phyloP scores from a whole-genome alignment of 2,888 invertebrate species.

The Neelides folsomi region DNA sequence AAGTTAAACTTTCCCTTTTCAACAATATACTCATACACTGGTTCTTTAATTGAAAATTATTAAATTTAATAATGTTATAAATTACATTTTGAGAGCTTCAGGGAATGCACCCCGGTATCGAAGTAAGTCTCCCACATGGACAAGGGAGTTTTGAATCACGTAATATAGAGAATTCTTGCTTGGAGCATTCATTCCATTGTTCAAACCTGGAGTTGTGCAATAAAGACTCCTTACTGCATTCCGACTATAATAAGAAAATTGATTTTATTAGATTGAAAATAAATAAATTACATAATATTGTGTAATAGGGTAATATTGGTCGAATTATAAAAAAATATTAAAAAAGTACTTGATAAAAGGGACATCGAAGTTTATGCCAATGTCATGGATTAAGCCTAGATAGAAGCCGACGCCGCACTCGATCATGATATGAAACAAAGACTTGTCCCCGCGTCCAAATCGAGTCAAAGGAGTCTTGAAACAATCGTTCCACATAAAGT shows the following conservation, averaged over 20 bases:
- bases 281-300: not conserved
- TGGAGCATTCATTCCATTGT: conserved; percentile 15
- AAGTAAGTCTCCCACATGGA: conserved; percentile 75
- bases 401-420: conserved; percentile 32
- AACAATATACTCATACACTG: not conserved
- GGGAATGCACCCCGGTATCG: conserved; percentile 68
- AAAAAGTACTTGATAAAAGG: conserved; percentile 30
- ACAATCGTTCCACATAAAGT: conserved; percentile 31
- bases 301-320: not conserved
- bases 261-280: not conserved
- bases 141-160: conserved; percentile 75
- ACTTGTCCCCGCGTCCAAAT: conserved; percentile 27
- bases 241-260: conserved; percentile 30
- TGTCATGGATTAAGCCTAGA: conserved; percentile 31
- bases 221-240: conserved; percentile 33
- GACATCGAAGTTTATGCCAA: conserved; percentile 32
- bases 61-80: not conserved
- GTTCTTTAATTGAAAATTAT: not conserved
- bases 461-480: conserved; percentile 32
- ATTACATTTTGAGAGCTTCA: conserved; percentile 64
- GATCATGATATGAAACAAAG: conserved; percentile 29
- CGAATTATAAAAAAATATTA: not conserved
- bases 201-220: conserved; percentile 23
- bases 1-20: not conserved
- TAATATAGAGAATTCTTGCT: conserved; percentile 44